A percentile compares a stretch with the other conserved stretches of the same genome.
These are phyloP conservation scores for Cyanocitta stelleri DNA, from an alignment of 2,113 vertebrate genomes.

Conservation along the genomic window DNA sequence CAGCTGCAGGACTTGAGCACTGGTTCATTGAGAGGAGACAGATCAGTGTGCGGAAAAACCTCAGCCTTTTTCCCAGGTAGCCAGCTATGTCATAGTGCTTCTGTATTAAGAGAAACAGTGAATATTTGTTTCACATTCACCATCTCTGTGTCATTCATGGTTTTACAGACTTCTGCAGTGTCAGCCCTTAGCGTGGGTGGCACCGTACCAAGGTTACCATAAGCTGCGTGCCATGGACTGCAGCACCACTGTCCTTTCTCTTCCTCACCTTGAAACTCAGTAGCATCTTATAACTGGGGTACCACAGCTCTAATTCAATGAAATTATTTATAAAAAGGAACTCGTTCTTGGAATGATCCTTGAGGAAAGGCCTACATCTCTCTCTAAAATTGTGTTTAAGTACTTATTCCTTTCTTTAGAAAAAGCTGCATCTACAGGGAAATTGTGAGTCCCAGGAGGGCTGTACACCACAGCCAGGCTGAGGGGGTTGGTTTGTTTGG, in stretches of 20 bases:
- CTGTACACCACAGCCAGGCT: background rate
- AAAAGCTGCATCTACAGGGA: background rate
- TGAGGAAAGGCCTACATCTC: background rate
- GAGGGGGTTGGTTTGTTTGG: background rate
- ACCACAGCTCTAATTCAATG: background rate
- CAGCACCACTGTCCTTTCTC: background rate
- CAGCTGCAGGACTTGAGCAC: background rate
- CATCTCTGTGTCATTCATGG: background rate
- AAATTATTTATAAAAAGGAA: background rate
- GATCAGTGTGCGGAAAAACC: background rate
- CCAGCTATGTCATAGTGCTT: background rate
- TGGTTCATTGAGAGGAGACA: background rate
- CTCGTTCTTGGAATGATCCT: background rate
- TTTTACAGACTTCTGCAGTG: background rate
- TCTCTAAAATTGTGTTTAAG: background rate
- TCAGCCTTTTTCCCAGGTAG: background rate
- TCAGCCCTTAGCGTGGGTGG: background rate
- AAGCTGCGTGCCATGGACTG: background rate
- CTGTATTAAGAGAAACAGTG: background rate
- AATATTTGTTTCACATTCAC: background rate
- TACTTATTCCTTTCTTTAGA: background rate
- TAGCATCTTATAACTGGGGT: background rate
- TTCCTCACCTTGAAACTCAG: background rate
- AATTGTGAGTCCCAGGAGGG: background rate
- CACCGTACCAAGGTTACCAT: background rate